Evolutionary conservation across 2,113 vertebrate species (phyloP).

Genomic region (Plestiodon gilberti): DNA sequence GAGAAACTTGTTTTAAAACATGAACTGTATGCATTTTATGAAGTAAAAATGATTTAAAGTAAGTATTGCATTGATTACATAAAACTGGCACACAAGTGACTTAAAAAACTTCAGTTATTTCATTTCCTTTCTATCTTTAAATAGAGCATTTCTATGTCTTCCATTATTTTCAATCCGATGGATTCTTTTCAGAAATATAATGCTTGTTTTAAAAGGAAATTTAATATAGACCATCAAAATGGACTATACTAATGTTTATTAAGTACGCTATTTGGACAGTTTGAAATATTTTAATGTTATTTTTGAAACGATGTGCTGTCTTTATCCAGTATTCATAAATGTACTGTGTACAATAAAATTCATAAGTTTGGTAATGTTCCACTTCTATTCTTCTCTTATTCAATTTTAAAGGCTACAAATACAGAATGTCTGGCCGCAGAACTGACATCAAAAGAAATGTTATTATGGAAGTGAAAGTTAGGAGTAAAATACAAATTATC

Average conservation of each 20-base stretch:
- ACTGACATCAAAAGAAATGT: not conserved
- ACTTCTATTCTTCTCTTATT: conserved; percentile 1
- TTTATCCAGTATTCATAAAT: conserved; percentile 20
- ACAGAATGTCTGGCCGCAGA: not conserved
- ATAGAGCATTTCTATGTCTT: conserved; percentile 61
- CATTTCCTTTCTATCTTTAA: conserved; percentile 67
- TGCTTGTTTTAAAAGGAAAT: conserved; percentile 66
- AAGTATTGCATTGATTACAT: conserved; percentile 59
- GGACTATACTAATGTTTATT: conserved; percentile 55
- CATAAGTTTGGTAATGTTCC: conserved; percentile 15
- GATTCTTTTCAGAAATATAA: conserved; percentile 45
- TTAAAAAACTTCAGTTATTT: conserved; percentile 69
- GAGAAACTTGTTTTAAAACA: conserved; percentile 54
- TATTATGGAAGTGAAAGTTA: not conserved
- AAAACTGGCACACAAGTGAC: conserved; percentile 63
- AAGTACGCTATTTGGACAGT: conserved; percentile 30
- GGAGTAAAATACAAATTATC: not conserved
- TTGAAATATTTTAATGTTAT: conserved; percentile 47
- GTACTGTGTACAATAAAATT: not conserved
- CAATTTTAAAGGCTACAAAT: not conserved
- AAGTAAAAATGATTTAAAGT: conserved; percentile 59
- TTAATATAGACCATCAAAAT: conserved; percentile 55
- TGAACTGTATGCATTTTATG: conserved; percentile 30
- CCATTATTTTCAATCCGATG: conserved; percentile 50
- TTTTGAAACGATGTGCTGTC: conserved; percentile 47